Conservation (phyloP, 2,113 vertebrate species). For the Gallinago paraguaiae region DNA sequence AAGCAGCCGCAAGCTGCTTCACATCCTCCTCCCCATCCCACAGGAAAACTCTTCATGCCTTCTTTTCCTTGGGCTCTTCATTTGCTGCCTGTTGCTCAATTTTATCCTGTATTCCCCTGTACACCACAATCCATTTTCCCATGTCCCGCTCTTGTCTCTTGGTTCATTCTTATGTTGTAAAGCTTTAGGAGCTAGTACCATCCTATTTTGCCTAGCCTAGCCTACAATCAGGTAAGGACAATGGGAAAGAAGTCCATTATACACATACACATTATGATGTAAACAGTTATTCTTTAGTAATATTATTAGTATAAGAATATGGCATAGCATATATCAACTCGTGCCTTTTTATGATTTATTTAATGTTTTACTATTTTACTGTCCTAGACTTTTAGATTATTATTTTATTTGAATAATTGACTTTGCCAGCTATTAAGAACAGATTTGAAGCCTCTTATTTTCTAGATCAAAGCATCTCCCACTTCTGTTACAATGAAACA, state of each 20-base stretch:
- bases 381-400: background rate
- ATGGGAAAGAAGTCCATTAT: background rate
- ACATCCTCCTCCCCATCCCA: background rate
- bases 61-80: background rate
- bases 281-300: constrained; percentile 2
- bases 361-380: constrained; percentile 10
- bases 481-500: constrained; percentile 47
- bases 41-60: rapidly evolving
- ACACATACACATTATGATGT: background rate
- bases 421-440: constrained; percentile 25
- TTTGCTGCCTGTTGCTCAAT: background rate
- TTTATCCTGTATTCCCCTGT: background rate
- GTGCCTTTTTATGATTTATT: background rate
- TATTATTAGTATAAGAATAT: background rate
- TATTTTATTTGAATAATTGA: constrained; percentile 48
- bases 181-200: background rate
- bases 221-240: background rate
- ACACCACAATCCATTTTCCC: background rate
- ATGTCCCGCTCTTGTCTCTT: background rate
- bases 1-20: background rate
- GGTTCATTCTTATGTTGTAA: background rate
- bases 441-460: constrained; percentile 30
- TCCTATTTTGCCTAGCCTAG: background rate
- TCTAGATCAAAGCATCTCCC: constrained; percentile 31
- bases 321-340: background rate